A percentile compares a stretch with the other conserved stretches of the same genome.
phyloP scores from a whole-genome alignment of 37 sponge, comb jelly and placozoan species.

The Chondrosia reniformis region DNA sequence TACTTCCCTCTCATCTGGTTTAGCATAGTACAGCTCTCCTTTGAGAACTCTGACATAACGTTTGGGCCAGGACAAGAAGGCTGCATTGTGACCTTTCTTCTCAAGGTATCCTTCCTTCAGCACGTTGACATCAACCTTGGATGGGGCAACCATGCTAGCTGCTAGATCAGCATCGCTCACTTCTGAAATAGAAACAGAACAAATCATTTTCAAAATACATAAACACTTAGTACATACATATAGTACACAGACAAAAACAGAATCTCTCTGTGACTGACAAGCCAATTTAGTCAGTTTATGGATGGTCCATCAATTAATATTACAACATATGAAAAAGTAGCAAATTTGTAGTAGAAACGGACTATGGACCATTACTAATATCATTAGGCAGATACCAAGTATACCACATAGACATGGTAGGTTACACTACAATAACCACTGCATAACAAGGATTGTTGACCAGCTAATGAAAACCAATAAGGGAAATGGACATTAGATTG shows the following conservation, averaged over 20 bases:
- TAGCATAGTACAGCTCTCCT: conserved; percentile 72
- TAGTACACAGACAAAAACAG: neutral
- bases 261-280: too few species aligned
- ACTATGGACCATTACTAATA: too few species aligned
- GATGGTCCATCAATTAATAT: too few species aligned
- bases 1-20: conserved; percentile 73
- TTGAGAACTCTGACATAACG: conserved; percentile 59
- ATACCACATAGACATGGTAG: too few species aligned
- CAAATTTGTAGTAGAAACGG: too few species aligned
- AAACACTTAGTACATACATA: neutral
- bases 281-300: too few species aligned
- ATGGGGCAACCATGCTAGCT: neutral
- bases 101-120: conserved; percentile 78
- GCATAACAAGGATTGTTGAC: too few species aligned
- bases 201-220: neutral
- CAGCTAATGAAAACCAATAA: too few species aligned
- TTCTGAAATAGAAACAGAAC: neutral
- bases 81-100: conserved; percentile 78
- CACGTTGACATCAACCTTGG: neutral
- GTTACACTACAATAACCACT: too few species aligned
- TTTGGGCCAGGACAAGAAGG: conserved; percentile 72
- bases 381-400: too few species aligned
- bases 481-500: too few species aligned
- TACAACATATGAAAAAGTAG: too few species aligned
- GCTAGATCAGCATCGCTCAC: neutral